Percentiles rank a stretch among this genome's conserved stretches.
These are phyloP conservation scores for Enteromius treurensis DNA, from an alignment of 2,797 vertebrate species.

Conservation along the genomic window DNA sequence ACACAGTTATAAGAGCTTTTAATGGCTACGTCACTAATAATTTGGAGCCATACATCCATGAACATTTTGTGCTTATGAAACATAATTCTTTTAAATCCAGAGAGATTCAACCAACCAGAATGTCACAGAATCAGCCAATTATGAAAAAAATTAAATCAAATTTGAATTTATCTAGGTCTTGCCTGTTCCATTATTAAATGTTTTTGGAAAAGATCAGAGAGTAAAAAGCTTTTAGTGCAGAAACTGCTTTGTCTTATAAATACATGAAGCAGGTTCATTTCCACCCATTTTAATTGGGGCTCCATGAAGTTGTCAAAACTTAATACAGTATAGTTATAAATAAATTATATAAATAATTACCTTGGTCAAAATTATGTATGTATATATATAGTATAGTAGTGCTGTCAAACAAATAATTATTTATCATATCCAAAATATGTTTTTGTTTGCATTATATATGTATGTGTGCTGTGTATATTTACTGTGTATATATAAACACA, in stretches of 20 bases:
- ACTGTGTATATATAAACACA: too few relatives aligned
- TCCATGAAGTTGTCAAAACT: neutral
- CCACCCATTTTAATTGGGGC: neutral
- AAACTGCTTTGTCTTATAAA: neutral
- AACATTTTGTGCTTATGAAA: neutral
- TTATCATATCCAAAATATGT: too few relatives aligned
- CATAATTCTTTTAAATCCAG: slow-evolving; percentile 19
- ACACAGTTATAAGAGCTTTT: neutral
- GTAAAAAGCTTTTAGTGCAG: neutral
- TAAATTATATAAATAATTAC: neutral
- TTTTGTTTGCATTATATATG: too few relatives aligned
- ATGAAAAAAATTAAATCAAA: slow-evolving; percentile 30
- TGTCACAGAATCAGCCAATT: slow-evolving; percentile 18
- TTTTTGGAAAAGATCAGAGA: neutral
- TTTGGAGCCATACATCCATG: neutral
- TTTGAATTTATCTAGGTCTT: neutral
- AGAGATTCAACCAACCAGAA: slow-evolving; percentile 18
- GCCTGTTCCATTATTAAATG: slow-evolving; percentile 42
- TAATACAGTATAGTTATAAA: neutral
- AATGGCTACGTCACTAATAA: neutral
- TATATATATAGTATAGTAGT: too few relatives aligned
- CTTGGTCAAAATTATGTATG: neutral
- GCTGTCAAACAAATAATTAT: too few relatives aligned
- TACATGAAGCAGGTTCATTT: neutral
- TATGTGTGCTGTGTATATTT: too few relatives aligned